Conservation (phyloP, 2,888 invertebrate species). For the Parascotia fuliginaria region DNA sequence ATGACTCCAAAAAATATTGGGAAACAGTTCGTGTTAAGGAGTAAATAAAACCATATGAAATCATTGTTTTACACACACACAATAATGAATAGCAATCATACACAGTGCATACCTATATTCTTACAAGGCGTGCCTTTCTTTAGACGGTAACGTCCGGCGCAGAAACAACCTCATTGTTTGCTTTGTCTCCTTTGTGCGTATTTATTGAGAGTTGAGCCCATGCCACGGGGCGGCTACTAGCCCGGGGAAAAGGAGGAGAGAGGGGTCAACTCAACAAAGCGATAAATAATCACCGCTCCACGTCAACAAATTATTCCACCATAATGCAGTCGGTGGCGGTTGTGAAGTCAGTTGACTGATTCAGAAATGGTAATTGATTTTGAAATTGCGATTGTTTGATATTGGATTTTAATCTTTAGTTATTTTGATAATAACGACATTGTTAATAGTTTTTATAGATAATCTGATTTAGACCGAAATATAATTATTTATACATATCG, state of each 20-base stretch:
- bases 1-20: no score
- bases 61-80: no score
- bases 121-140: slow-evolving; percentile 2
- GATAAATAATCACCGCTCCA: slow-evolving; percentile 45
- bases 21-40: no score
- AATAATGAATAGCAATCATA: background rate
- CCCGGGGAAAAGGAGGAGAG: no score
- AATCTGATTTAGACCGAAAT: no score
- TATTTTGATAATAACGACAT: background rate
- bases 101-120: background rate
- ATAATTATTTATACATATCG: no score
- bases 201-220: slow-evolving; percentile 60
- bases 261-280: slow-evolving; percentile 41
- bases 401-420: background rate
- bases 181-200: slow-evolving; percentile 72
- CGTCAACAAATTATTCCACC: slow-evolving; percentile 38
- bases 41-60: no score
- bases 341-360: slow-evolving; percentile 40
- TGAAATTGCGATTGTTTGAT: background rate
- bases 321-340: slow-evolving; percentile 42
- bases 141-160: slow-evolving; percentile 41
- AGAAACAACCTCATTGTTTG: slow-evolving; percentile 54
- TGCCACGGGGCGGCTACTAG: slow-evolving; percentile 49
- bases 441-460: no score
- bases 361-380: slow-evolving; percentile 32